Base-by-base conservation (phyloP, 2,888 invertebrate species). In the Plutella xylostella region DNA sequence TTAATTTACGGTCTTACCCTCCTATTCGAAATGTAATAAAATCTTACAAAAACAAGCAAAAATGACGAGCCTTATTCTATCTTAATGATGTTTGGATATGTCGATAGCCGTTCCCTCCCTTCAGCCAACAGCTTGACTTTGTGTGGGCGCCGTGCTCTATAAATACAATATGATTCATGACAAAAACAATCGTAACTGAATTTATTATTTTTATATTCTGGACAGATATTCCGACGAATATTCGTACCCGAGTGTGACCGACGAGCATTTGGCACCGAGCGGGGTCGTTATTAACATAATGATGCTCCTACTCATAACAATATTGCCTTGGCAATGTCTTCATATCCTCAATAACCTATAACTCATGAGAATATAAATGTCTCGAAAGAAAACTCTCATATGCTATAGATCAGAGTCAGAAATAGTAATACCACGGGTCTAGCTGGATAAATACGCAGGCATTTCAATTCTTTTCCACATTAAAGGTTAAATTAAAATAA, bases 1-100 rank as follows among this genome's bases (percentile, higher is more conserved):
- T 79, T 77, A 78, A 82, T 83, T 83, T 82, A 82, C 78, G 78
- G 72, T 72, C 68, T 65, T 55, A 76, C 78, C 78, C 76, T 65
- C 74, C 67, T 72, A 68, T 73, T 77, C 69, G 63, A 63, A 70
- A 67, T 61, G 70, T 70, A 75, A 78, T 82, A 80, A 79, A 82
- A 75, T 58, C 54, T 63, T 62, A 76, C 63, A 78, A 77, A 80
- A 80, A 78, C 76, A 68, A 79, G 77, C 75, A 75, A 77, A 80
- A 76, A 73, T 78, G 59, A 71, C 66, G 60, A 31, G 15, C 31
- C 39, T 20, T 22, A 39, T 47, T 35, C 25, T 42, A 19, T 34
- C 20, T 37, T 45, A 47, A 47, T 45, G 41, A 45, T 47, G 42
- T 42, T 47, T 47, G 41, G 41, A 47, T 42, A 41, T 18, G 37